A percentile compares a stretch with the other conserved stretches of the same genome.
Evolutionary conservation across 2,113 vertebrate species (phyloP).

Genomic region (Cromileptes altivelis): DNA sequence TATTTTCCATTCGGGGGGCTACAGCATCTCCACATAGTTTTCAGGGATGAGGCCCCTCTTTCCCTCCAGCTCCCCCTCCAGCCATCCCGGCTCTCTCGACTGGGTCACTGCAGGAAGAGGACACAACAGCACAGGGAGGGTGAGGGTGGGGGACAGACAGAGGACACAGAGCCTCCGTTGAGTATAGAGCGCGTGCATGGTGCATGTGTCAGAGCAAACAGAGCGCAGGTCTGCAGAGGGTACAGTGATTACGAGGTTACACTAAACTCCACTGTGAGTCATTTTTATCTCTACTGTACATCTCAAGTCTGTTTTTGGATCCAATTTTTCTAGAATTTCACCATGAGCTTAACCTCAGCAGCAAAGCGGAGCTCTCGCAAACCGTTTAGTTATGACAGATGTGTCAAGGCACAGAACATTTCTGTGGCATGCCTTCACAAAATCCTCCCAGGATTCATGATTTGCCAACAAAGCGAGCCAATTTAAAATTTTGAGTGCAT

Average conservation of each 20-base stretch:
- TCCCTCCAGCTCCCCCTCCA: conserved; percentile 96
- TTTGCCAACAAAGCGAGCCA: conserved; percentile 31
- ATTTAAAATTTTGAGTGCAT: conserved; percentile 26
- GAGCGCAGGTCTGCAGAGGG: conserved; percentile 28
- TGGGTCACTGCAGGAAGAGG: conserved; percentile 80
- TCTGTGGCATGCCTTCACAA: conserved; percentile 8
- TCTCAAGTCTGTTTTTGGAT: conserved; percentile 6
- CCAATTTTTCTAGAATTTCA: neutral
- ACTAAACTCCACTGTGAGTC: neutral
- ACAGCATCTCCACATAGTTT: conserved; percentile 97
- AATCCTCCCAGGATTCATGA: conserved; percentile 22
- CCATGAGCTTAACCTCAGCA: neutral
- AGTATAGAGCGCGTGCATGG: conserved; percentile 17
- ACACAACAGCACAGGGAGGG: conserved; percentile 45
- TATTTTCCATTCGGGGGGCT: conserved; percentile 48
- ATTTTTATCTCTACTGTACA: conserved; percentile 22
- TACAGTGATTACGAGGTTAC: conserved; percentile 3
- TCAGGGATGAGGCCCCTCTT: conserved; percentile 97
- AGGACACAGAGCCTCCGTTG: conserved; percentile 48
- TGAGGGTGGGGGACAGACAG: conserved; percentile 31
- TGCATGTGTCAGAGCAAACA: conserved; percentile 28
- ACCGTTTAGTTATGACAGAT: conserved; percentile 29
- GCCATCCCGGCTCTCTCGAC: conserved; percentile 97
- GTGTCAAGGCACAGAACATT: conserved; percentile 19
- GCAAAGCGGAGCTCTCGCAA: conserved; percentile 10